Conservation (phyloP, 2,113 vertebrate genomes). For the Balaeniceps rex region DNA sequence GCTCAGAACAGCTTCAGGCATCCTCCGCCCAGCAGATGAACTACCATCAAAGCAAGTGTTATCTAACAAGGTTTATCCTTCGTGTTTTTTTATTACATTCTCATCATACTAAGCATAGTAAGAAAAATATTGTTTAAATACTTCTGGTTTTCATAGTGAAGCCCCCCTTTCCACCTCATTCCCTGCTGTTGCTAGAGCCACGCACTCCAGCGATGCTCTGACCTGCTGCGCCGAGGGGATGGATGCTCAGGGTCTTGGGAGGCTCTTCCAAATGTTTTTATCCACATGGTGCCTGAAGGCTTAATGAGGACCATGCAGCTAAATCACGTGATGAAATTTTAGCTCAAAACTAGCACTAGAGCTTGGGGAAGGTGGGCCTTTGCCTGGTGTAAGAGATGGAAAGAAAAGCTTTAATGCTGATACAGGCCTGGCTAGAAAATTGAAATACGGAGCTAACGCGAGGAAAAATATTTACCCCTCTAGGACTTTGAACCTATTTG, state of each 20-base stretch:
- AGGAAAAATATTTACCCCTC: slow-evolving; percentile 45
- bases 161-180: neutral
- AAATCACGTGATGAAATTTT: neutral
- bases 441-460: rapidly evolving
- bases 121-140: slow-evolving; percentile 16
- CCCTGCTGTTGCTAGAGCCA: neutral
- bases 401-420: slow-evolving; percentile 5
- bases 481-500: neutral
- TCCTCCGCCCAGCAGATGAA: neutral
- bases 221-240: neutral
- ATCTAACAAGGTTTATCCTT: neutral
- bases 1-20: neutral
- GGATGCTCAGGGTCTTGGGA: neutral
- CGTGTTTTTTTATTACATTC: neutral
- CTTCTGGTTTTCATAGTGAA: neutral
- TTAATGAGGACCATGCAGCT: neutral
- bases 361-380: neutral
- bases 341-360: neutral
- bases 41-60: neutral
- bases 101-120: neutral
- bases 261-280: neutral
- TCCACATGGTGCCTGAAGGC: neutral
- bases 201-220: neutral
- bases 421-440: neutral
- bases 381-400: neutral